A percentile compares a stretch with the other conserved stretches of the same genome.
These are phyloP conservation scores for Notarius quadriscutis DNA, from an alignment of 2,113 vertebrate genomes.

Conservation along the genomic window DNA sequence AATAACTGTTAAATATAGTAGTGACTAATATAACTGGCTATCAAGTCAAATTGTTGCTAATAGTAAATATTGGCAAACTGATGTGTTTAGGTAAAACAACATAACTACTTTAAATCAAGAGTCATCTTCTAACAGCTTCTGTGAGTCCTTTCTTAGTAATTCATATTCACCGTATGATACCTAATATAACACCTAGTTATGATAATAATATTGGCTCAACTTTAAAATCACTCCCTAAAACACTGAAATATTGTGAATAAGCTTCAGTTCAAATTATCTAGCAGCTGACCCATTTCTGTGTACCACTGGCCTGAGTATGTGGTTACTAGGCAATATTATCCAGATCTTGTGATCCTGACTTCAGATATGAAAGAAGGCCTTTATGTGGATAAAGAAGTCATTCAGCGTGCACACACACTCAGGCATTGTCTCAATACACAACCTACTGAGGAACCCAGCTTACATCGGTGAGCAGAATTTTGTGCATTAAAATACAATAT, in stretches of 20 bases:
- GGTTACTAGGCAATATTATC: constrained; percentile 69
- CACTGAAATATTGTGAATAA: background rate
- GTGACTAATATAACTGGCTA: too few species aligned
- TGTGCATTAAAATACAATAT: background rate
- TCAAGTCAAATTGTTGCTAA: too few species aligned
- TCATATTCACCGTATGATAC: background rate
- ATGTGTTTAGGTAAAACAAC: background rate
- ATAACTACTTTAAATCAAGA: background rate
- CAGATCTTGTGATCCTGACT: constrained; percentile 72
- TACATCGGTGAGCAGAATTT: constrained; percentile 43
- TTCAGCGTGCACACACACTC: constrained; percentile 19
- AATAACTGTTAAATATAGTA: too few species aligned
- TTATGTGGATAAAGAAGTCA: constrained; percentile 54
- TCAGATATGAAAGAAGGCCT: constrained; percentile 64
- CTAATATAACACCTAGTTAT: background rate
- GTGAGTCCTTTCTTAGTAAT: background rate
- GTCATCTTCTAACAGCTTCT: background rate
- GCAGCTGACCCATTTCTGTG: constrained; percentile 29
- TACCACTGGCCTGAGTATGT: constrained; percentile 33
- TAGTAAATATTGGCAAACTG: background rate
- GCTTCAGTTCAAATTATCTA: background rate
- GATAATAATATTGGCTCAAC: background rate
- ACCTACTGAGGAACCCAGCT: constrained; percentile 44
- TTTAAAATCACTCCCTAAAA: background rate
- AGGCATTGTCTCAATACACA: constrained; percentile 13